phyloP scores from a whole-genome alignment of 2,888 invertebrate species.

The Acleris holmiana region DNA sequence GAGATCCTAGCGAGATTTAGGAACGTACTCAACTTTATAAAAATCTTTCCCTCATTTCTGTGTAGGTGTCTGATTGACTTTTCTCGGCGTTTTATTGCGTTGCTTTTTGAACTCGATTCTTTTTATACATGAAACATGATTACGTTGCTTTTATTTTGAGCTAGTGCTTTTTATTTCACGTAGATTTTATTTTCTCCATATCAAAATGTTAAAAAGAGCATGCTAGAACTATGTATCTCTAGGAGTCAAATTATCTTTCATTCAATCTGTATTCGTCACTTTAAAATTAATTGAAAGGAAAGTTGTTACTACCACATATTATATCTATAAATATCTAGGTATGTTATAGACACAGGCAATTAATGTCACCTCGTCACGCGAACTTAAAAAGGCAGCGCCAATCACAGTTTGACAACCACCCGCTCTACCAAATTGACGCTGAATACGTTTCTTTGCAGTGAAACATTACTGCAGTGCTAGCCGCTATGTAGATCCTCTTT shows the following conservation, averaged over 20 bases:
- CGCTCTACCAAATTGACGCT: constrained; percentile 10
- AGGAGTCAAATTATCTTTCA: too few species aligned
- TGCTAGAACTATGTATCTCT: too few species aligned
- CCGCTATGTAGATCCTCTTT: constrained; percentile 51
- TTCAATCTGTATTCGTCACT: too few species aligned
- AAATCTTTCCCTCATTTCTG: constrained; percentile 11
- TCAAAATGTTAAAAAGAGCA: too few species aligned
- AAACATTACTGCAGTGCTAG: constrained; percentile 46
- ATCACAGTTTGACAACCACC: constrained; percentile 9
- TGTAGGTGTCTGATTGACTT: constrained; percentile 20
- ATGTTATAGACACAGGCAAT: not conserved
- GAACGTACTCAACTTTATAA: constrained; percentile 36
- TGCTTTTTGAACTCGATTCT: constrained; percentile 9
- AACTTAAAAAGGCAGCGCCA: constrained; percentile 10
- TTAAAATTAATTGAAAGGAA: too few species aligned
- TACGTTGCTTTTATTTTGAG: not conserved
- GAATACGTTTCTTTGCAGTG: constrained; percentile 29
- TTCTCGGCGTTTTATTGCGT: constrained; percentile 12
- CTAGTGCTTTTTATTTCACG: not conserved
- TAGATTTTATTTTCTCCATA: too few species aligned
- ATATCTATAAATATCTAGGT: too few species aligned
- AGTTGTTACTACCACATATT: too few species aligned
- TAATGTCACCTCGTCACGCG: constrained; percentile 7
- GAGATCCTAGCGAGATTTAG: constrained; percentile 64
- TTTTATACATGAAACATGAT: not conserved